Evolutionary conservation across 2,797 vertebrate genomes (phyloP).

Genomic region (Microchirus variegatus): DNA sequence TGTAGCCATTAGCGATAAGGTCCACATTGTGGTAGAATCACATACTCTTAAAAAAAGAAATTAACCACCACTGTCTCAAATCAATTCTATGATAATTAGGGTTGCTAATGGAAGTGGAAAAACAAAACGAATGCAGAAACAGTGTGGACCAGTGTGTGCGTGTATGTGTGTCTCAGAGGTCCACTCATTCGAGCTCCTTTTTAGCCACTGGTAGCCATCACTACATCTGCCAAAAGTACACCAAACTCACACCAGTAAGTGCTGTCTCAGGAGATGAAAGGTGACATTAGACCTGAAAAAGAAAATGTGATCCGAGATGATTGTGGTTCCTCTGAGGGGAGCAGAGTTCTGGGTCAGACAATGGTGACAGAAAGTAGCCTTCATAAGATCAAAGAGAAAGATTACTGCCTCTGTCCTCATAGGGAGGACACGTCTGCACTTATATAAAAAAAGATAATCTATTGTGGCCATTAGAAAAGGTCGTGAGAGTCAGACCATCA

Average conservation of each 20-base stretch:
- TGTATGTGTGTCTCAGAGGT: constrained; percentile 11
- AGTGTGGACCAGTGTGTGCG: constrained; percentile 43
- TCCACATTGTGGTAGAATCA: constrained; percentile 7
- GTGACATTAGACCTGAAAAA: constrained; percentile 29
- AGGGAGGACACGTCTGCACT: not conserved
- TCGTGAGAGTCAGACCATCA: not conserved
- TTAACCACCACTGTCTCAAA: constrained; percentile 1
- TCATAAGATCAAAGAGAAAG: constrained; percentile 25
- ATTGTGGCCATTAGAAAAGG: constrained; percentile 15
- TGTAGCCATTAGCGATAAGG: not conserved
- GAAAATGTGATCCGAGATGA: constrained; percentile 23
- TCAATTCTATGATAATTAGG: constrained; percentile 29
- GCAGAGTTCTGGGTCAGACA: constrained; percentile 3
- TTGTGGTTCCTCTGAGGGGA: constrained; percentile 11
- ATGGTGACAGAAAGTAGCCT: constrained; percentile 16
- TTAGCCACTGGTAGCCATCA: constrained; percentile 16
- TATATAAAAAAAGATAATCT: not conserved
- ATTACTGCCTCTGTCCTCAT: not conserved
- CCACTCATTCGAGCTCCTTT: constrained; percentile 33
- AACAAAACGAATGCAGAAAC: constrained; percentile 46
- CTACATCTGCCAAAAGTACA: constrained; percentile 10
- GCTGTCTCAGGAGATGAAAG: constrained; percentile 36
- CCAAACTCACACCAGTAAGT: constrained; percentile 8
- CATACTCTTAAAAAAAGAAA: not conserved
- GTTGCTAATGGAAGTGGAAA: constrained; percentile 47